Evolutionary conservation across 2,888 invertebrate species (phyloP).

Genomic region (Eristalis tenax): DNA sequence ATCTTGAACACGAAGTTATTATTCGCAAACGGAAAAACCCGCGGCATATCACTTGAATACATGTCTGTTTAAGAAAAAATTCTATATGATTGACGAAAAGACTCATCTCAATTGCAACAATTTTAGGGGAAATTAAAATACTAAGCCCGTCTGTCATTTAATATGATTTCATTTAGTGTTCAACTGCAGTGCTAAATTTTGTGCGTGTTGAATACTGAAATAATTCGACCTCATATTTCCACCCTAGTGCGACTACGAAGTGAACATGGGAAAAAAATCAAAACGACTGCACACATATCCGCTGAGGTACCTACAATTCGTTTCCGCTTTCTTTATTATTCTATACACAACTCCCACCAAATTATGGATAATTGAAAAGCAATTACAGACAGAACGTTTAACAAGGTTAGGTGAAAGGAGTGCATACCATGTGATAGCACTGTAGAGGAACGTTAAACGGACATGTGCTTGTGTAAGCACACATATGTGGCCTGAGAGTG

Average conservation of each 20-base stretch:
- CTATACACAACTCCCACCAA: constrained; percentile 57
- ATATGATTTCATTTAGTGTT: no score
- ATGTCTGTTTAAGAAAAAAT: no score
- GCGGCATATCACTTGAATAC: no score
- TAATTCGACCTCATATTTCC: no score
- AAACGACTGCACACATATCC: constrained; percentile 25
- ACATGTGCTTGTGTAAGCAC: background rate
- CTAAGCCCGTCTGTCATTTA: no score
- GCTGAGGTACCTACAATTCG: constrained; percentile 43
- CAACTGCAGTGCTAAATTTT: background rate
- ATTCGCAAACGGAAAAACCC: background rate
- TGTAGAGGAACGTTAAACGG: background rate
- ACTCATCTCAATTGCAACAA: no score
- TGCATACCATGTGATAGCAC: constrained; percentile 25
- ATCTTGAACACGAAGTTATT: background rate
- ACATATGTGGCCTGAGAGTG: background rate
- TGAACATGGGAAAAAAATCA: background rate
- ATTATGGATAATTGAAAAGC: constrained; percentile 71
- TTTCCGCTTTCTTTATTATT: constrained; percentile 57
- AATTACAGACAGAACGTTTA: constrained; percentile 68
- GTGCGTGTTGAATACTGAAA: constrained; percentile 17
- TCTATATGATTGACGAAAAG: no score
- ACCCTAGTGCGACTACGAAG: background rate
- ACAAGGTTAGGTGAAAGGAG: constrained; percentile 61
- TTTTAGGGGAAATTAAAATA: no score